These are phyloP conservation scores for Zosterops hypoxanthus DNA, from an alignment of 2,113 vertebrate genomes.

Conservation along the genomic window DNA sequence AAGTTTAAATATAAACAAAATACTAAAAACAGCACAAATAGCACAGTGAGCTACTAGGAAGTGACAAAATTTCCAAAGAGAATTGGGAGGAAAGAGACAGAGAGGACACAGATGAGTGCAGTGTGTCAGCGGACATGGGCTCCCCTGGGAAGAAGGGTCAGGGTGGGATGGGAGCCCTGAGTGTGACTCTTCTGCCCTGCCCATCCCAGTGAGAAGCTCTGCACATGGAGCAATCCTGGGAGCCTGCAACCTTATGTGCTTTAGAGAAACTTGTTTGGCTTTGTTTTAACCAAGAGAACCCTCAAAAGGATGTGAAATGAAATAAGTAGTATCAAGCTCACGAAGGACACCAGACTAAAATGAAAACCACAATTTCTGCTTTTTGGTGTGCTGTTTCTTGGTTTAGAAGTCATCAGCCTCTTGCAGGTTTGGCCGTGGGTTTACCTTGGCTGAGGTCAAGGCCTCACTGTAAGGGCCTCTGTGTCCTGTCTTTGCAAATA, in stretches of 20 bases:
- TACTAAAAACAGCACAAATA: not conserved
- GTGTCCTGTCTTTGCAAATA: not conserved
- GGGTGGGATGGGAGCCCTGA: not conserved
- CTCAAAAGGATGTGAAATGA: not conserved
- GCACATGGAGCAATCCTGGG: not conserved
- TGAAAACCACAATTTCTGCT: not conserved
- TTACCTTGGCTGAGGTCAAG: not conserved
- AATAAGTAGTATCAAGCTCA: not conserved
- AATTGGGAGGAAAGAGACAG: not conserved
- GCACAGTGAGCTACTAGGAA: not conserved
- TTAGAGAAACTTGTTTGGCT: not conserved
- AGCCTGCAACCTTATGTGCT: not conserved
- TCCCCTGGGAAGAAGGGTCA: not conserved
- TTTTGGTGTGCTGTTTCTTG: not conserved
- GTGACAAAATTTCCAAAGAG: not conserved
- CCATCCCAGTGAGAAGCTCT: not conserved
- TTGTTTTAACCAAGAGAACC: not conserved
- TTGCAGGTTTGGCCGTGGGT: not conserved
- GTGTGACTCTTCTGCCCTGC: not conserved
- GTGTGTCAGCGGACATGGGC: not conserved
- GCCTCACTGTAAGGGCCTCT: not conserved
- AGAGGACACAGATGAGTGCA: not conserved
- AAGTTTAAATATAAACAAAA: constrained; percentile 53
- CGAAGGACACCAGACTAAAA: not conserved
- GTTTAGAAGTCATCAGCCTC: not conserved